Conservation (phyloP, 2,888 invertebrate species). For the Drosophila quasianomalipes region DNA sequence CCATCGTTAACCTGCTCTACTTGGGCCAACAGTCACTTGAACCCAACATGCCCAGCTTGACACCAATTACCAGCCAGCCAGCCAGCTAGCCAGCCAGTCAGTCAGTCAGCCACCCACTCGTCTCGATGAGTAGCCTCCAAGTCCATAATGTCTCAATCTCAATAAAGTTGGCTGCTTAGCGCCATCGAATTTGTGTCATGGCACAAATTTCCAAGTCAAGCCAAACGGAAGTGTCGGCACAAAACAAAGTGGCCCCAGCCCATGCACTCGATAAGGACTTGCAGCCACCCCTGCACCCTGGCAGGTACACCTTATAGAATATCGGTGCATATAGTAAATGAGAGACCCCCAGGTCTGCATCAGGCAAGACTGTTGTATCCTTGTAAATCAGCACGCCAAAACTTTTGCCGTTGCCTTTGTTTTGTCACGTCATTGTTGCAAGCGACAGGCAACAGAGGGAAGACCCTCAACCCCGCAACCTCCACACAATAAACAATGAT, state of each 20-base stretch:
- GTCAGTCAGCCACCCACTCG: conserved; percentile 58
- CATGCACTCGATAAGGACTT: conserved; percentile 25
- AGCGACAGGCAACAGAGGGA: conserved; percentile 28
- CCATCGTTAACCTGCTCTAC: conserved; percentile 76
- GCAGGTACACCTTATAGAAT: conserved; percentile 5
- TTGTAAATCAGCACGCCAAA: conserved; percentile 75
- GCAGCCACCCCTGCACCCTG: conserved; percentile 4
- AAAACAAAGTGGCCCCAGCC: conserved; percentile 67
- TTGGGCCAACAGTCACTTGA: conserved; percentile 69
- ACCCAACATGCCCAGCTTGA: conserved; percentile 70
- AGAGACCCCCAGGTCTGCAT: conserved; percentile 18
- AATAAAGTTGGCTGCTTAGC: conserved; percentile 70
- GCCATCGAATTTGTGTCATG: conserved; percentile 77
- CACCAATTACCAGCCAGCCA: conserved; percentile 41
- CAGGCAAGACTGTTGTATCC: conserved; percentile 63
- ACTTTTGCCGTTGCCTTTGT: conserved; percentile 60
- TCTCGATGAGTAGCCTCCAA: conserved; percentile 65
- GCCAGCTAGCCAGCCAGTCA: conserved; percentile 26
- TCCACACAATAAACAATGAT: conserved; percentile 41
- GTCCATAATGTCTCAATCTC: conserved; percentile 80
- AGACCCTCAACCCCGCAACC: background rate
- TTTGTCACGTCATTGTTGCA: conserved; percentile 72
- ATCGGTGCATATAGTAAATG: conserved; percentile 39
- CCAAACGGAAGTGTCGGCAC: conserved; percentile 78
- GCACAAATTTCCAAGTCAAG: conserved; percentile 72